Base-by-base conservation (phyloP, 2,888 invertebrate species). In the Brenthis ino region DNA sequence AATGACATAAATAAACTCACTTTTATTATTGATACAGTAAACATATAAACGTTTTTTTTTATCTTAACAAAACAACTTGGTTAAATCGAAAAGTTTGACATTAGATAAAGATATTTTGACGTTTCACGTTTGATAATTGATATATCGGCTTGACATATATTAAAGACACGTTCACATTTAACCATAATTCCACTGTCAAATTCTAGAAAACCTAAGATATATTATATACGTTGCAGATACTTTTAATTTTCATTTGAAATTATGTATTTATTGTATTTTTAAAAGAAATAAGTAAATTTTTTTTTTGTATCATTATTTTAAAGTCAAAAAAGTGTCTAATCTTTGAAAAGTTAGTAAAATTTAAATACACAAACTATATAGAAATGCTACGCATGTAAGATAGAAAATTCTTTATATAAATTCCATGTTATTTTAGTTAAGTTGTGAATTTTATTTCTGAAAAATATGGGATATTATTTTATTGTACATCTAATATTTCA, bases 51-150 rank as follows among this genome's bases (percentile, higher is more conserved):
- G 24, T 56, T 57, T 53, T n/a, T 47, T 16, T 20, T 20, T 20
- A 20, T 20, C 20, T 20, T 20, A 20, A 64, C 67, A 67, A 64
- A 47, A 48, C 64, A 70, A 54, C 64, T 70, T 64, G 50, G 66
- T 60, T 50, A 56, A 57, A 56, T 57, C 57, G n/a, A 64, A 61
- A 69, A 60, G 20, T 67, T 67, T 66, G 66, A 70, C 70, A 60
- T 20, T 13, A 57, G 61, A 69, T 61, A 65, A 56, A 48, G 33
- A 47, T 65, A 60, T 65, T 64, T 67, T 67, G 67, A 66, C 66
- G 24, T 68, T 64, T 60, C 50, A 57, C 28, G 20, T 8, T 37
- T 37, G 37, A 11, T 6, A n/a, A 48, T 11, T 58, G 20, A 20
- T 20, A 20, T 20, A 13, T 56, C 33, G 33, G 6, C n/a, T 33